phyloP scores from a whole-genome alignment of 1,140 invertebrate genomes.

The Holotrichia oblita region DNA sequence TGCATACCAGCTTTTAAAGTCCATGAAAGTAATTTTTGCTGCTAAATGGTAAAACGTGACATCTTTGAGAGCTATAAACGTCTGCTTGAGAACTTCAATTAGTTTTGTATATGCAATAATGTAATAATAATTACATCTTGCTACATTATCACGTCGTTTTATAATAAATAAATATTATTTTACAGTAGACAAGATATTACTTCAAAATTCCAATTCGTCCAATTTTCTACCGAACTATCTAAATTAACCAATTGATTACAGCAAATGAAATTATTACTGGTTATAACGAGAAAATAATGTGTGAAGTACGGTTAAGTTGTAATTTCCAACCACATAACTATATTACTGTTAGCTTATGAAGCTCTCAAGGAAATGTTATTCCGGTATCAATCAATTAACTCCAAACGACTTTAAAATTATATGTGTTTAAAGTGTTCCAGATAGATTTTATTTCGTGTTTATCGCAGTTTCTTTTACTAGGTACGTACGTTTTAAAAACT shows the following conservation, averaged over 20 bases:
- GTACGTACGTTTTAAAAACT: background rate
- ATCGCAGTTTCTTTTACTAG: background rate
- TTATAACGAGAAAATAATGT: constrained; percentile 17
- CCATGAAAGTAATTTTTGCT: too few species aligned
- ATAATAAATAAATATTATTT: too few species aligned
- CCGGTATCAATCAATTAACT: constrained; percentile 11
- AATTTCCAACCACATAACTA: background rate
- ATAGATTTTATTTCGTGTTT: background rate
- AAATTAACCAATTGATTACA: background rate
- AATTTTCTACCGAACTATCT: background rate
- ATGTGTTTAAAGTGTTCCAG: background rate
- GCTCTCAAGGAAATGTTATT: background rate
- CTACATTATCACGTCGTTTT: too few species aligned
- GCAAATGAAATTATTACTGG: background rate
- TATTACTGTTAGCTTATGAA: background rate
- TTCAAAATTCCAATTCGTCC: too few species aligned
- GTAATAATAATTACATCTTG: too few species aligned
- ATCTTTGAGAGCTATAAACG: too few species aligned
- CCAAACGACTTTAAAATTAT: background rate
- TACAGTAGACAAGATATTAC: too few species aligned
- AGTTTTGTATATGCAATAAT: too few species aligned
- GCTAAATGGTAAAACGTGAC: too few species aligned
- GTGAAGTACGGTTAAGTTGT: background rate
- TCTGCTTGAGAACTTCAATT: too few species aligned
- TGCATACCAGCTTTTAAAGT: too few species aligned